phyloP scores from a whole-genome alignment of 1,140 invertebrate species.

The Drosophila leontia region DNA sequence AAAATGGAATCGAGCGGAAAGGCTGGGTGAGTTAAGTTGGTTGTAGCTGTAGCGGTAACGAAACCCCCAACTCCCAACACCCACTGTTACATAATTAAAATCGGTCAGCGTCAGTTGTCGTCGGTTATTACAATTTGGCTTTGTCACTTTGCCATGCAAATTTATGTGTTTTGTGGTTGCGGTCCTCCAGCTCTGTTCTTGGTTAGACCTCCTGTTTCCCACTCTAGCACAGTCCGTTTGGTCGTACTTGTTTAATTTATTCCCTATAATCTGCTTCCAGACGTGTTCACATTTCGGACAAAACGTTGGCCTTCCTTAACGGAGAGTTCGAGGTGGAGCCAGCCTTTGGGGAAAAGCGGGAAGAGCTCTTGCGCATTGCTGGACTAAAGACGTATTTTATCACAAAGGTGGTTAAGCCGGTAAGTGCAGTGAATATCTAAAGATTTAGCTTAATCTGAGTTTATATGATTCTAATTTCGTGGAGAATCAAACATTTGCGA shows the following conservation, averaged over 20 bases:
- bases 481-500: not conserved
- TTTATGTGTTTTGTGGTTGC: slow-evolving; percentile 49
- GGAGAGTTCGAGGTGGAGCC: slow-evolving; percentile 98
- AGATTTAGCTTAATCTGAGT: not conserved
- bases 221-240: not conserved
- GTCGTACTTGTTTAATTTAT: slow-evolving; percentile 2
- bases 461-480: not conserved
- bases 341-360: slow-evolving; percentile 94
- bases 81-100: slow-evolving; percentile 58
- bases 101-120: slow-evolving; percentile 4
- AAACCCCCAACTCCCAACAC: slow-evolving; percentile 1
- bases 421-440: slow-evolving; percentile 84
- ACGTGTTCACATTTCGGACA: slow-evolving; percentile 97
- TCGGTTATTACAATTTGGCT: slow-evolving; percentile 53
- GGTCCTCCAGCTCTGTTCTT: not conserved
- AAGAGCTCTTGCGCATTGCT: slow-evolving; percentile 94
- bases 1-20: slow-evolving; percentile 99
- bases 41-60: slow-evolving; percentile 6
- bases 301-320: slow-evolving; percentile 94
- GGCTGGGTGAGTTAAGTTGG: slow-evolving; percentile 91
- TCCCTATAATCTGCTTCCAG: slow-evolving; percentile 85
- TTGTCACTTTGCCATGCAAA: slow-evolving; percentile 66
- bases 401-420: slow-evolving; percentile 93
- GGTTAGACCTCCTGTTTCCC: not conserved
- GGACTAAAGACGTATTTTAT: slow-evolving; percentile 97